Conservation (phyloP, 1,140 invertebrate species). For the Neodiprion virginianus region DNA sequence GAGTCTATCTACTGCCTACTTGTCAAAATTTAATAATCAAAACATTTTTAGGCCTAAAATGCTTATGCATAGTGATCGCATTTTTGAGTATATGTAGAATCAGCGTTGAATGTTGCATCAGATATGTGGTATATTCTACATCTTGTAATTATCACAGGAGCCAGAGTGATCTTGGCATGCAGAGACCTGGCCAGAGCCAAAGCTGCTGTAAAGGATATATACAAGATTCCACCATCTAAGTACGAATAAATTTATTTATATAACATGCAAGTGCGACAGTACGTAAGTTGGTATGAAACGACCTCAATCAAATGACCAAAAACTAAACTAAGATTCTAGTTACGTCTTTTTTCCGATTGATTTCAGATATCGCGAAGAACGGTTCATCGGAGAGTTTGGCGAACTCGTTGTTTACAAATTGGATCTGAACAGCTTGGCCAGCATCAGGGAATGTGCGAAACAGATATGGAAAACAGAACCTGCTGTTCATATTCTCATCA, state of each 20-base stretch:
- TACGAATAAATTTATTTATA: slow-evolving; percentile 26
- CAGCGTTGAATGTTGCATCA: not conserved
- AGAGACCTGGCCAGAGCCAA: slow-evolving; percentile 64
- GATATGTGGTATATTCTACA: not conserved
- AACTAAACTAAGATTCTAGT: too few species aligned
- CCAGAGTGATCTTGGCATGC: slow-evolving; percentile 69
- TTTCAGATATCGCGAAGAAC: slow-evolving; percentile 40
- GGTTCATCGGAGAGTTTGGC: slow-evolving; percentile 60
- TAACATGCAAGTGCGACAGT: not conserved
- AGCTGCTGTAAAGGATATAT: slow-evolving; percentile 56
- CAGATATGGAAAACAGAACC: slow-evolving; percentile 66
- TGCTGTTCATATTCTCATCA: slow-evolving; percentile 76
- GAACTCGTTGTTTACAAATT: slow-evolving; percentile 67
- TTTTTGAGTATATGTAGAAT: too few species aligned
- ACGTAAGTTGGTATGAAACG: too few species aligned
- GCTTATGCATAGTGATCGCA: too few species aligned
- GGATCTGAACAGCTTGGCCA: slow-evolving; percentile 75
- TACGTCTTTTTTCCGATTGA: not conserved
- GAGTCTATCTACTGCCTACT: slow-evolving; percentile 29
- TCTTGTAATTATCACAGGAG: slow-evolving; percentile 45
- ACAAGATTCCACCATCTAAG: slow-evolving; percentile 39
- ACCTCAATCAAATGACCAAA: too few species aligned
- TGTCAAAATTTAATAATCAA: not conserved
- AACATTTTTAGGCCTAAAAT: too few species aligned
- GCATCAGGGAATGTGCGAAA: slow-evolving; percentile 74